Conservation (phyloP, 2,888 invertebrate species). For the Colletes collaris region DNA sequence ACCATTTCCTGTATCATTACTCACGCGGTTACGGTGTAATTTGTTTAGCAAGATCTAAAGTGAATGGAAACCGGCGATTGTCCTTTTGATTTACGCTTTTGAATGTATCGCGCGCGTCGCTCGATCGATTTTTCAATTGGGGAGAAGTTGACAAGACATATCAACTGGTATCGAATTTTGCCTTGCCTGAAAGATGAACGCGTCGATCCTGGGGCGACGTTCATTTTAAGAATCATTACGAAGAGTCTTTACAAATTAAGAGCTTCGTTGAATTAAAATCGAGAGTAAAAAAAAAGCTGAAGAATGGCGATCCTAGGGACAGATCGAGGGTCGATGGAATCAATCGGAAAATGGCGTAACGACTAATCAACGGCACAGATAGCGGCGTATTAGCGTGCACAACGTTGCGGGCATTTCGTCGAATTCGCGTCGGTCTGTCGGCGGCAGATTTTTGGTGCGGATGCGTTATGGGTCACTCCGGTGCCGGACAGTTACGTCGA, state of each 20-base stretch:
- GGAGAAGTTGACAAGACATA: too few relatives aligned
- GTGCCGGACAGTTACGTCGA: constrained; percentile 68
- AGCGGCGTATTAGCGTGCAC: constrained; percentile 45
- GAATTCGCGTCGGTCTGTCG: constrained; percentile 63
- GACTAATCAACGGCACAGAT: constrained; percentile 42
- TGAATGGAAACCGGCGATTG: background rate
- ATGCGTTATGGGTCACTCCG: constrained; percentile 68
- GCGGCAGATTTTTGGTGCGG: constrained; percentile 68
- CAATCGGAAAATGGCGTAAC: constrained; percentile 37
- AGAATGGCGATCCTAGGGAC: too few relatives aligned
- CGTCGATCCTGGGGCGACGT: too few relatives aligned
- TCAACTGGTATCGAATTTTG: too few relatives aligned
- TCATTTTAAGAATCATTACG: too few relatives aligned
- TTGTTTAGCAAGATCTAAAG: background rate
- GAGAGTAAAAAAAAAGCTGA: too few relatives aligned
- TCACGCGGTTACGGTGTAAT: background rate
- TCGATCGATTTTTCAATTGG: background rate
- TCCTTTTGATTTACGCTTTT: background rate
- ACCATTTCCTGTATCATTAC: background rate
- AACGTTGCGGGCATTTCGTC: constrained; percentile 53
- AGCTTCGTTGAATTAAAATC: too few relatives aligned
- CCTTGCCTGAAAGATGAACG: too few relatives aligned
- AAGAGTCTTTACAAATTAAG: too few relatives aligned
- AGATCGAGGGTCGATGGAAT: constrained; percentile 46
- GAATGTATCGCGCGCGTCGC: background rate